phyloP scores from a whole-genome alignment of 2,113 vertebrate species.

The Amia ocellicauda region DNA sequence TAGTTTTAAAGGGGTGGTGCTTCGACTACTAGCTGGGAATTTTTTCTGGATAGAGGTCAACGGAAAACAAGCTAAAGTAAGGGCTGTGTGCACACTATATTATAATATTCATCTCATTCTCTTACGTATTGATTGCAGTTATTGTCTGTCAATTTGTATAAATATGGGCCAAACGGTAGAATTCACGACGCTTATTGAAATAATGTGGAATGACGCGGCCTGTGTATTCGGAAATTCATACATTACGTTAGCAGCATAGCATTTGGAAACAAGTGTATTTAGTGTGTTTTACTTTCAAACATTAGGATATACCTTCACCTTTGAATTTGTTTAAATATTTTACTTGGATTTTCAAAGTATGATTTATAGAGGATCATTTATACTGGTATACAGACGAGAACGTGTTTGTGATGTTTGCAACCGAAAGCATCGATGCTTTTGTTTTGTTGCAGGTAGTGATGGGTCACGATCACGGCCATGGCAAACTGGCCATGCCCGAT shows the following conservation, averaged over 20 bases:
- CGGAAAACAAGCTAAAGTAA: neutral
- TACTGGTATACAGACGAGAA: no score
- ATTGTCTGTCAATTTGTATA: no score
- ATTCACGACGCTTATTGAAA: no score
- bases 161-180: no score
- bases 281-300: neutral
- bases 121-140: no score
- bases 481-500: slow-evolving; percentile 80
- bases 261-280: neutral
- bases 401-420: no score
- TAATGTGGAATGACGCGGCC: neutral
- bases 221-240: neutral
- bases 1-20: neutral
- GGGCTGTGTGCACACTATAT: neutral
- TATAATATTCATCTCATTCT: no score
- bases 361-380: no score
- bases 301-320: neutral
- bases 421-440: no score
- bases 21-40: neutral
- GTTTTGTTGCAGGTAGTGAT: slow-evolving; percentile 42
- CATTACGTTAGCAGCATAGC: no score
- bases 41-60: neutral
- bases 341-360: neutral
- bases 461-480: slow-evolving; percentile 72
- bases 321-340: neutral